Percentiles rank a stretch among this genome's conserved stretches.
Evolutionary conservation across 2,888 invertebrate genomes (phyloP).

Genomic region (Acheta domesticus): DNA sequence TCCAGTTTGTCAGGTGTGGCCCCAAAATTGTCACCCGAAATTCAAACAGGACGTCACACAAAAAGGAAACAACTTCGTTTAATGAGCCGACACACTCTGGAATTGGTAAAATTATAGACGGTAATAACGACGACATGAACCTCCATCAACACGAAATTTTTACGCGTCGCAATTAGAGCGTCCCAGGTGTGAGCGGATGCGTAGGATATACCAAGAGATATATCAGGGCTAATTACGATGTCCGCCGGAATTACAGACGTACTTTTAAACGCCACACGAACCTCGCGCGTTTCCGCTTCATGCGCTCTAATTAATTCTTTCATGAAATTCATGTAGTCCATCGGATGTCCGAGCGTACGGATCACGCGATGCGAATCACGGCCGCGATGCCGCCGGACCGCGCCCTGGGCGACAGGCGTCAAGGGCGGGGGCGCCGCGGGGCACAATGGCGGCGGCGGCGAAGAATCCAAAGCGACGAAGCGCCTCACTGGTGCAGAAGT

Average conservation of each 20-base stretch:
- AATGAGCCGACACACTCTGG: constrained; percentile 18
- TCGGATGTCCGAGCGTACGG: neutral
- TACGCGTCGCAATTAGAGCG: neutral
- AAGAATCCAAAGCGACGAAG: too few species aligned
- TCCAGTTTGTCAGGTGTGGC: neutral
- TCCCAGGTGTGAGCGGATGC: neutral
- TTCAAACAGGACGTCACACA: constrained; percentile 5
- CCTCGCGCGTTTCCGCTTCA: neutral
- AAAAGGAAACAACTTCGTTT: neutral
- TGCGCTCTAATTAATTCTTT: neutral
- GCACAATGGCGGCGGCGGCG: too few species aligned
- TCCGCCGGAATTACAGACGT: neutral
- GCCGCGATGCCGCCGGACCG: neutral
- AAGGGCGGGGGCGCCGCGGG: too few species aligned
- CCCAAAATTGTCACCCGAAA: neutral
- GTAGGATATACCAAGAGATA: neutral
- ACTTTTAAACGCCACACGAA: neutral
- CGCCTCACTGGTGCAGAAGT: too few species aligned
- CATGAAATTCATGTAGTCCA: neutral
- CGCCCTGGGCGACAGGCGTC: neutral
- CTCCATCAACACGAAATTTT: constrained; percentile 18
- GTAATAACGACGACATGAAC: constrained; percentile 9
- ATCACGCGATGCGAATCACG: neutral
- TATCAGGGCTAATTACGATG: neutral
- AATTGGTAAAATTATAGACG: neutral